phyloP scores from a whole-genome alignment of 1,140 invertebrate species.

The Drosophila parvula region DNA sequence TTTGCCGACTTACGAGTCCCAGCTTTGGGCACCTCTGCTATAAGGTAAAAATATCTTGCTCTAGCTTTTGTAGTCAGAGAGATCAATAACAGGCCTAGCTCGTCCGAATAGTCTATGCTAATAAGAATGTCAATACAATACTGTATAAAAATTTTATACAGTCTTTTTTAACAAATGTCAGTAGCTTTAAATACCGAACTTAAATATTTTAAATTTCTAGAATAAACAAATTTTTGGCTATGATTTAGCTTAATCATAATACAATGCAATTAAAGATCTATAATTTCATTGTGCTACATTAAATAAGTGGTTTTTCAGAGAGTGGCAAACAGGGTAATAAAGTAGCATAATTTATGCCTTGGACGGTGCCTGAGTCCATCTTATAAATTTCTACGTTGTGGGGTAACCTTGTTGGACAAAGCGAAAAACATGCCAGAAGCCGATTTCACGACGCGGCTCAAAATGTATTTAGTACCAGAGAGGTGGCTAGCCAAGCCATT shows the following conservation, averaged over 20 bases:
- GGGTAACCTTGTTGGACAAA: neutral
- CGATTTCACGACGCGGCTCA: constrained; percentile 10
- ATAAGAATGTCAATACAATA: no score
- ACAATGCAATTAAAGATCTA: no score
- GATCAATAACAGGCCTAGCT: no score
- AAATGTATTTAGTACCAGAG: constrained; percentile 13
- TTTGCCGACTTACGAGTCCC: no score
- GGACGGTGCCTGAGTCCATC: neutral
- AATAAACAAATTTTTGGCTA: neutral
- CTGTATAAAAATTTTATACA: no score
- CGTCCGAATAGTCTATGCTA: neutral
- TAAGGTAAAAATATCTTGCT: neutral
- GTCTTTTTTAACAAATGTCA: no score
- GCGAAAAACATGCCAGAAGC: constrained; percentile 10
- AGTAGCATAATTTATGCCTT: constrained; percentile 1
- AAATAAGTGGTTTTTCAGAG: neutral
- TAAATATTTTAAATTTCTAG: no score
- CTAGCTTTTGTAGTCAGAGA: neutral
- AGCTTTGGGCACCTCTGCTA: neutral
- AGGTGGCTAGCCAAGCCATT: constrained; percentile 17
- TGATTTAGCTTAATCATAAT: neutral
- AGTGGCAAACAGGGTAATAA: neutral
- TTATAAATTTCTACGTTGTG: neutral
- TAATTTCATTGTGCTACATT: neutral
- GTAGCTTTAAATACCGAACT: no score